Base-by-base conservation (phyloP, 2,113 vertebrate species). In the Gnathonemus echidnorhynchus region DNA sequence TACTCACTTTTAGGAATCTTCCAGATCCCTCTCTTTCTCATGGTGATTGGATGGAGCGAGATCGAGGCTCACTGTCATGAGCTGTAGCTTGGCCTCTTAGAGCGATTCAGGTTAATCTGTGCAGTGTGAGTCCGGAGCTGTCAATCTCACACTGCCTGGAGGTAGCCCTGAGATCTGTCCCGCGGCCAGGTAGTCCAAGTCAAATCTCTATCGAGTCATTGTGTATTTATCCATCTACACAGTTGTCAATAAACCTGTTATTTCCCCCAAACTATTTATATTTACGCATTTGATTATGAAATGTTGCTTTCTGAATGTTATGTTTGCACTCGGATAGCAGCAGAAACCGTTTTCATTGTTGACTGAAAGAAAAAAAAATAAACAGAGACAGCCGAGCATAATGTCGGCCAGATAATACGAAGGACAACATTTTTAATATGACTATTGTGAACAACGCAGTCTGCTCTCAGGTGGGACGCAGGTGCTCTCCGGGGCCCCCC, bases 211-310 rank as follows among this genome's bases (percentile, higher is more conserved):
- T 90, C 91, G 91, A 90, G 90, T 94, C 92, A 93, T 94, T 94
- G 90, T 93, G 94, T 92, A 85, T 93, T 95, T 95, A 94, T 94
- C 93, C 94, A 93, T 95, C 95, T 95, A 95, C 91, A 39, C 90
- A 90, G 86, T 87, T 92, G 90, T 45, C 91, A 92, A 39, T 91
- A 90, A 48, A 91, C 90, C 91, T 53, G 93, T 93, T 92, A 92
- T 92, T 93, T 90, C 92, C 94, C 95, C 95, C 93, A 94, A 90
- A 87, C 94, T 95, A 94, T 95, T 94, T 95, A 94, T 95, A 93
- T 92, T 42, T 74, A 90, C 91, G 91, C n/a, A 13, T 92, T 94
- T 83, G 27, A 91, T 93, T 93, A 92, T 95, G 83, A 31, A 49
- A 77, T 90, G 95, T 94, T 95, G 92, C 94, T 94, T 94, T 95